Evolutionary conservation across 2,888 invertebrate genomes (phyloP), one percentile per base, ranked within the genome.

Genomic region (Coremacera marginata): DNA sequence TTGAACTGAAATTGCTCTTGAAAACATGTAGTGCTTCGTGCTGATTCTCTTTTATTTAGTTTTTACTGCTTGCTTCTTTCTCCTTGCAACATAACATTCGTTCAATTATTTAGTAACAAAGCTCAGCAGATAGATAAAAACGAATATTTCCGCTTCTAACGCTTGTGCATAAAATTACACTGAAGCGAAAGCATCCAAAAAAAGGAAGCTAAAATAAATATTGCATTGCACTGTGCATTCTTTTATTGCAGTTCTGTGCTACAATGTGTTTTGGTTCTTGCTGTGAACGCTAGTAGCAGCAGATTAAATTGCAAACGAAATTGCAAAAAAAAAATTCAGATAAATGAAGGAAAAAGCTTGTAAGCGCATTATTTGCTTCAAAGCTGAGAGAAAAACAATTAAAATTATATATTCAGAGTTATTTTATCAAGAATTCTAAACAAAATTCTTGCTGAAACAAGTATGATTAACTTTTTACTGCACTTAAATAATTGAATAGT

Each of bases 81-180:
- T 34, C 5, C 25, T 22, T 3, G 4, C n/a, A 19, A 25, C 57
- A 60, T 22, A 5, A 9, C 27, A 37, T 67, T 34, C 11, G 27
- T 49, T 68, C 49, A 49, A 8, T 68, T 49, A 49, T 65, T 49
- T 68, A 37, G 25, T 49, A 22, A 8, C 25, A n/a, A 51, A 27
- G 44, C 25, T 4, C 16, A 19, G 67, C 16, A 19, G 67, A 5
- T 14, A 49, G 19, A 67, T 37, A 19, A 44, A n/a, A 37, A 44
- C 5, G 3, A 27, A 70, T 57, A n/a, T 71, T 71, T 16, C 3
- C 16, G 14, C 34, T 52, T 11, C 37, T 51, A 25, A 51, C 5
- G 11, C 25, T 25, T 51, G n/a, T 51, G 70, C 70, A 70, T 70
- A 70, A 52, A 52, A 51, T 51, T 27, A 70, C 70, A 51, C 52